Percentiles rank a stretch among this genome's conserved stretches.
These are phyloP conservation scores for Nasonia longicornis DNA, from an alignment of 1,140 invertebrate species.

Conservation along the genomic window DNA sequence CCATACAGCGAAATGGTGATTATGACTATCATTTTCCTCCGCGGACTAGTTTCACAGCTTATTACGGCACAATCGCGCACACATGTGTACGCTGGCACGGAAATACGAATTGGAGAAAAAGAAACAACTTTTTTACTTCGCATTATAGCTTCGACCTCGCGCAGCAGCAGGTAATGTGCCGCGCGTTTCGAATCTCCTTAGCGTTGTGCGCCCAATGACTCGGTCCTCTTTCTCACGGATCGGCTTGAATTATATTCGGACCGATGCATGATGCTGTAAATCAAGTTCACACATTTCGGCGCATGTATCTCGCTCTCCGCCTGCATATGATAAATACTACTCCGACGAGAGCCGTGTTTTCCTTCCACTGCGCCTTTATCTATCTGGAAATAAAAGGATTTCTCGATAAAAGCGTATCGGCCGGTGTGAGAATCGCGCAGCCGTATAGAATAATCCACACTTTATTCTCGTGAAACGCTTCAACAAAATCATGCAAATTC, in stretches of 20 bases:
- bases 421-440: neutral
- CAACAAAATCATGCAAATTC: neutral
- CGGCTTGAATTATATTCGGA: neutral
- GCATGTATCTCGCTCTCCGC: neutral
- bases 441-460: neutral
- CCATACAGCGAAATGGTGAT: no score
- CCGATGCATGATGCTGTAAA: neutral
- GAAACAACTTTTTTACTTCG: no score
- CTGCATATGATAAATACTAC: neutral
- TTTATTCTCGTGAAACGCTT: neutral
- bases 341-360: neutral
- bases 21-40: no score
- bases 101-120: neutral
- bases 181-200: no score
- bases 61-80: no score
- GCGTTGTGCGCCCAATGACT: no score
- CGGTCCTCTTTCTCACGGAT: neutral
- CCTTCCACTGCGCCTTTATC: neutral
- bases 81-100: no score
- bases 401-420: neutral
- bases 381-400: neutral
- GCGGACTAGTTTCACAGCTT: no score
- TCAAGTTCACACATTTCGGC: neutral
- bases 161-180: no score
- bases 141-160: no score